Percentiles rank a stretch among this genome's conserved stretches.
phyloP scores from a whole-genome alignment of 2,797 vertebrate species.

The Sardinella longiceps region DNA sequence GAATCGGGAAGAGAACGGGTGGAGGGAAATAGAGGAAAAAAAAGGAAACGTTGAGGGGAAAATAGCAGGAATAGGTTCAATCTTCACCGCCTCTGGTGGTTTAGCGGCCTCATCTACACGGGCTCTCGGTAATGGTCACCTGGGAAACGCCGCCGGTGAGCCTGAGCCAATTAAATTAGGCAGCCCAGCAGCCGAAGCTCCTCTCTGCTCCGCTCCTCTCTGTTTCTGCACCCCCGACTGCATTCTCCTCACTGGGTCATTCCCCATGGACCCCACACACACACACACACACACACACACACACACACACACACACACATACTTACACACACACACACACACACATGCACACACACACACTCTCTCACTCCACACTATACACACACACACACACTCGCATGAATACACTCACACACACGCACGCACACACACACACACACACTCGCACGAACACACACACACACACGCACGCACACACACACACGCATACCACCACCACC shows the following conservation, averaged over 20 bases:
- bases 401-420: background rate
- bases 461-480: background rate
- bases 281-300: background rate
- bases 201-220: background rate
- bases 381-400: background rate
- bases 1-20: background rate
- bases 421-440: background rate
- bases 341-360: background rate
- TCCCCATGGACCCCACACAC: constrained; percentile 49
- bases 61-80: constrained; percentile 43
- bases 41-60: background rate
- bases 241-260: constrained; percentile 53
- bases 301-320: background rate
- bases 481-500: background rate
- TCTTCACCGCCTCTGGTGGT: constrained; percentile 62
- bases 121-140: constrained; percentile 76
- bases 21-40: background rate
- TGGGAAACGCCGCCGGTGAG: constrained; percentile 73
- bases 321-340: too few relatives aligned
- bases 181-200: constrained; percentile 51
- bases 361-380: background rate
- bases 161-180: constrained; percentile 82
- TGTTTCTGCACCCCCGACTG: constrained; percentile 40
- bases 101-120: constrained; percentile 74
- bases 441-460: too few relatives aligned